Percentiles rank a stretch among this genome's conserved stretches.
phyloP scores from a whole-genome alignment of 1,140 invertebrate genomes.

The Calycopis cecrops region DNA sequence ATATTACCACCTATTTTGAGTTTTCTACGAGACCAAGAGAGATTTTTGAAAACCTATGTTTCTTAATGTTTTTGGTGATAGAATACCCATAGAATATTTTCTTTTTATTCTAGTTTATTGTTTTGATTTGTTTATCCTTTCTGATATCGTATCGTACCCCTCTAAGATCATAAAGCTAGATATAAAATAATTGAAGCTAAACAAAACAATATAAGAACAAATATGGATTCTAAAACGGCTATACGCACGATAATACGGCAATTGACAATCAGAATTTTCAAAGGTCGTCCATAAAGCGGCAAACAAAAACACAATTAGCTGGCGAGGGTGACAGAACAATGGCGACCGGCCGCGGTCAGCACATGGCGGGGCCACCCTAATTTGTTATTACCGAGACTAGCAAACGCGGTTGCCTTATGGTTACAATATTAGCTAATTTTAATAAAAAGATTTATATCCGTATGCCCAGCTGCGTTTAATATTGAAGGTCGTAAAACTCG shows the following conservation, averaged over 20 bases:
- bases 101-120: too few species aligned
- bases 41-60: too few species aligned
- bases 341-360: slow-evolving; percentile 32
- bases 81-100: too few species aligned
- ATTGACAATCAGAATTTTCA: slow-evolving; percentile 29
- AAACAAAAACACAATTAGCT: slow-evolving; percentile 65
- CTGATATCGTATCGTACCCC: too few species aligned
- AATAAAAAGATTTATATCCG: slow-evolving; percentile 13
- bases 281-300: slow-evolving; percentile 46
- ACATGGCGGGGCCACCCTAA: slow-evolving; percentile 36
- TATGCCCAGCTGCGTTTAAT: slow-evolving; percentile 2
- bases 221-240: slow-evolving; percentile 4
- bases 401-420: slow-evolving; percentile 49
- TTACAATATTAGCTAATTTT: slow-evolving; percentile 38
- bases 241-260: slow-evolving; percentile 22
- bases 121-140: too few species aligned
- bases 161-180: too few species aligned
- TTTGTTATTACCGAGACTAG: slow-evolving; percentile 54
- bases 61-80: too few species aligned
- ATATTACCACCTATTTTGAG: too few species aligned
- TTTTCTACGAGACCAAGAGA: too few species aligned
- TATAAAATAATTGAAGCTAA: too few species aligned
- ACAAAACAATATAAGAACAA: too few species aligned
- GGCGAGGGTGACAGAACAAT: slow-evolving; percentile 44
- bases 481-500: neutral